Base-by-base conservation (phyloP, 2,113 vertebrate species). In the Craseonycteris thonglongyai region DNA sequence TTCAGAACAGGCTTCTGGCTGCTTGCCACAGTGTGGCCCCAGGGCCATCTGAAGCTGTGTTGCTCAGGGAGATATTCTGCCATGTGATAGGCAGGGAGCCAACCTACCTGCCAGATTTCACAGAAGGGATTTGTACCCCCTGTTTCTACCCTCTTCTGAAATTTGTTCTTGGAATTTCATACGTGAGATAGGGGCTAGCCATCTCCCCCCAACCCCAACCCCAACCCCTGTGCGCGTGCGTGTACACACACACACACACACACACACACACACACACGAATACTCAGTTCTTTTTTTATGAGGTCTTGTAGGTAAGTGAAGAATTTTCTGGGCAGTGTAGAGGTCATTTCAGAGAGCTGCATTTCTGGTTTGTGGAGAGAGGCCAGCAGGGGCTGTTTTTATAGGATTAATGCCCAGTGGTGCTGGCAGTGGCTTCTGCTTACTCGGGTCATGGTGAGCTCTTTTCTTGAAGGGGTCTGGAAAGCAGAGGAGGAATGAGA, bases 71-170 rank as follows among this genome's bases (percentile, higher is more conserved):
- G 54, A 45, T 45, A 63, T 85, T 38, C 83, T 81, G 58, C 49
- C 61, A 69, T 4, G 16, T 63, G 16, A 72, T 16, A 22, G 35
- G 16, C 22, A 56, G 56, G 45, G 56, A 51, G 54, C 26, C 40
- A 74, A 71, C 16, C 35, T 45, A 18, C 59, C 86, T 83, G 69
- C 33, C 86, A 94, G 51, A 38, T 59, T 92, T 94, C 63, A 40
- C 49, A 3, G 6, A 22, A 91, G 63, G 19, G 22, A 74, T 24
- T 85, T 13, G 13, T 49, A 42, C 83, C n/a, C 28, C 6, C 42
- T 14, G 4, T 40, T 88, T 58, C 68, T 80, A 47, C 14, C 51
- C 61, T 65, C 4, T 0, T 49, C 11, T 59, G 22, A 24, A 82
- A 59, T 82, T 78, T 83, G 49, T 93, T 92, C 45, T 93, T 18